Evolutionary conservation across 2,888 invertebrate species (phyloP).

Genomic region (Tetanocera ferruginea): DNA sequence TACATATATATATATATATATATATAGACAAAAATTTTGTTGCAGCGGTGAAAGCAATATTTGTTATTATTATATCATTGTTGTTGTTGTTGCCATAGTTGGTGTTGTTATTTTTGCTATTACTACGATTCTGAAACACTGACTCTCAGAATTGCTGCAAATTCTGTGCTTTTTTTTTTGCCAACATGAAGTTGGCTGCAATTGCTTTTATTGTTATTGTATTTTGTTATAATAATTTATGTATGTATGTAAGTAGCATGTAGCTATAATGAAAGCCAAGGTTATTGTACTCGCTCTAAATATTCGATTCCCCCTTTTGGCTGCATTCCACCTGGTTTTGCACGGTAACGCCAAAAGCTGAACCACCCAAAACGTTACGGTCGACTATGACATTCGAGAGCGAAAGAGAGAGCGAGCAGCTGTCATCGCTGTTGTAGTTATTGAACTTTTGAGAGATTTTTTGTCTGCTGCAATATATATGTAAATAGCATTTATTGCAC

Average conservation of each 20-base stretch:
- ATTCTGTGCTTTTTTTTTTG: background rate
- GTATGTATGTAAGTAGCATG: background rate
- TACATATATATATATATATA: background rate
- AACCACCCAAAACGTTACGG: background rate
- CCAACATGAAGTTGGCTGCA: background rate
- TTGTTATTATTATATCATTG: background rate
- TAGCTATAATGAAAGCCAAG: constrained; percentile 13
- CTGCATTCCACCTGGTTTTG: background rate
- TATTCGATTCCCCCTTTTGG: background rate
- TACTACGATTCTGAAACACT: background rate
- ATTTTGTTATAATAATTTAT: background rate
- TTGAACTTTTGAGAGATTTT: background rate
- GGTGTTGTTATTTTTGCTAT: background rate
- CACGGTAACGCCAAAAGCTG: background rate
- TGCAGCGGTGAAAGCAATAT: constrained; percentile 33
- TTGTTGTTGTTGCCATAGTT: background rate
- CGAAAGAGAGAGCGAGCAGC: background rate
- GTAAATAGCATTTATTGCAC: background rate
- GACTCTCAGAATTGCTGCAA: background rate
- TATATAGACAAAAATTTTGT: background rate
- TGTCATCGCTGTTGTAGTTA: background rate
- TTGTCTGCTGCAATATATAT: background rate
- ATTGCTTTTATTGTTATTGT: background rate
- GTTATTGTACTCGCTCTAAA: constrained; percentile 31
- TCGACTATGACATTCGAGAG: background rate